Evolutionary conservation across 2,888 invertebrate genomes (phyloP), one percentile per base, ranked within the genome.

Genomic region (Neelides folsomi): DNA sequence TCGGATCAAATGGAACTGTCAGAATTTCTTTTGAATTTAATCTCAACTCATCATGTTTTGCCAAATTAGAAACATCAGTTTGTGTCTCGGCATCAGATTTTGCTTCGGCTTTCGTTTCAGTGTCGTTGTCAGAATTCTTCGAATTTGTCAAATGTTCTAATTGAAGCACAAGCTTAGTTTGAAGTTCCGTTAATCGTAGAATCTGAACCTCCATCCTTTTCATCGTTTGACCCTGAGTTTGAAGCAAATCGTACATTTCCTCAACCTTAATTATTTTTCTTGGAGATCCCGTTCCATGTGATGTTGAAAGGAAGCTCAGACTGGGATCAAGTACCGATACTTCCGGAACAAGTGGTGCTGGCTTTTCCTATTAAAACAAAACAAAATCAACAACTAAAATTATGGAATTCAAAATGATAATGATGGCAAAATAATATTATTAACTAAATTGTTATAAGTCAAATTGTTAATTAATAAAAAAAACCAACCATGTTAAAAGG

Each of bases 111-210:
- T 27, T 27, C 3, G 27, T 5, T 27, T 27, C 4, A 27, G 27
- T 27, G 27, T 3, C 3, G 7, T 5, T 27, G 7, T 27, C 27
- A 5, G 27, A 27, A 27, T 27, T 27, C 7, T 27, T 27, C 4
- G 27, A 5, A 5, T 27, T 7, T 27, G 27, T 27, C 27, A 27
- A 27, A 27, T 27, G 7, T 3, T 27, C 27, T 7, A 27, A 7
- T 7, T 27, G 3, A 7, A 27, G 27, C 13, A 55, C 38, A 41
- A 55, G 46, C 15, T 52, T 52, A 5, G 57, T 55, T 39, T 59
- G 59, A 36, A 57, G 54, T 1, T 55, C 52, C 8, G 55, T 12
- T 10, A 59, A 36, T 27, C 47, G 37, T 13, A 51, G 40, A 15
- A 59, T 27, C 45, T 55, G 49, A 15, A 16, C 15, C 16, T 53